Base-by-base conservation (phyloP, 2,888 invertebrate species). In the Gastracanthus pulcherrimus region DNA sequence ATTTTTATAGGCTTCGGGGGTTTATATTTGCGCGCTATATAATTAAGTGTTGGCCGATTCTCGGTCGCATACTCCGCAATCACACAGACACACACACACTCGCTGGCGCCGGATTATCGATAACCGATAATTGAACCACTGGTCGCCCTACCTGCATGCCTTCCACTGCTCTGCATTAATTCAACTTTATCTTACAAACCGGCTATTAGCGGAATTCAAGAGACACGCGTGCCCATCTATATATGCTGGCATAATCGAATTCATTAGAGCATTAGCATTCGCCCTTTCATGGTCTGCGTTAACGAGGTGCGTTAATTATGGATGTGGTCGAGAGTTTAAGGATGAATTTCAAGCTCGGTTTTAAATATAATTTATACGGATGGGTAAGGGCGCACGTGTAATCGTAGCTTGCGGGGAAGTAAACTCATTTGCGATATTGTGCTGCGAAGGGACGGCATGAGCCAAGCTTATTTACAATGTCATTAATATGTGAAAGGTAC, bases 111-210 rank as follows among this genome's bases (percentile, higher is more conserved):
- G 55, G 36, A 66, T 76, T 69, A 76, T 76, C 69, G 67, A 45
- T 76, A 76, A 76, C 69, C 76, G 76, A 76, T 76, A 76, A 76
- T 58, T 60, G 69, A 67, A 45, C 26, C 51, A 31, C 45, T 48
- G 31, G n/a, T n/a, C 69, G 31, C 45, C 3, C n/a, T 3, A 13
- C 55, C 23, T 41, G 9, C 6, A 9, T 34, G 31, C 31, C 62
- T 34, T 31, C 31, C 62, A 31, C 62, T 62, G 34, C 36, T 19
- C 38, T 16, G 48, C 64, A 58, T 67, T 69, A 76, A 76, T 76
- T 76, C 11, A 76, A 76, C 69, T 76, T 76, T 76, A 76, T 76
- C 76, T 69, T 69, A 38, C 41, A 69, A 60, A 38, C 31, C 34
- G 58, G 60, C 58, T 76, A 76, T 76, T 76, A 76, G 58, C 60